phyloP scores from a whole-genome alignment of 2,113 vertebrate genomes.

The Chaetops frenatus region DNA sequence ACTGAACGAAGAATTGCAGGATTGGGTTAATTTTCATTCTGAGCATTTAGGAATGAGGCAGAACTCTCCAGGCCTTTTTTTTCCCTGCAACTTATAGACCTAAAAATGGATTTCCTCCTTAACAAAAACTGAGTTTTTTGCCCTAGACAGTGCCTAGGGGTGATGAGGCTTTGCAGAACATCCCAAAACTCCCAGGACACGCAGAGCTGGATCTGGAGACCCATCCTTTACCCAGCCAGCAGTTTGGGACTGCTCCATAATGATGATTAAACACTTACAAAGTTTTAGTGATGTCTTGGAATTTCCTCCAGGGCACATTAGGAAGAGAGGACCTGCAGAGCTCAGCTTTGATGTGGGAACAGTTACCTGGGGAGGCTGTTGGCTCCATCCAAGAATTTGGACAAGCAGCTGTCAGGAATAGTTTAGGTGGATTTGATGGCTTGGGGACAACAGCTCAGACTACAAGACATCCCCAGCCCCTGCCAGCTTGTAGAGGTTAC shows the following conservation, averaged over 20 bases:
- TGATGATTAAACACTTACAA: not conserved
- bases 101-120: not conserved
- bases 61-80: not conserved
- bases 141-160: not conserved
- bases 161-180: not conserved
- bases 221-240: not conserved
- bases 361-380: not conserved
- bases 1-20: not conserved
- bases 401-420: slow-evolving; percentile 9
- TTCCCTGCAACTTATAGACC: not conserved
- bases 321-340: not conserved
- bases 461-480: not conserved
- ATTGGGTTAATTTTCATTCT: not conserved
- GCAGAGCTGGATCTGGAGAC: not conserved
- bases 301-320: not conserved
- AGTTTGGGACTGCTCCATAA: not conserved
- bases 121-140: not conserved
- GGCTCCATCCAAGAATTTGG: not conserved
- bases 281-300: not conserved
- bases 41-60: not conserved
- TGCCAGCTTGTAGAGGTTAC: not conserved
- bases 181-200: not conserved
- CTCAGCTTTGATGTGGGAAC: not conserved
- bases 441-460: not conserved
- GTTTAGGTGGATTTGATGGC: not conserved